phyloP scores from a whole-genome alignment of 92 coral and sea anemone species.

The Heliopora coerulea region DNA sequence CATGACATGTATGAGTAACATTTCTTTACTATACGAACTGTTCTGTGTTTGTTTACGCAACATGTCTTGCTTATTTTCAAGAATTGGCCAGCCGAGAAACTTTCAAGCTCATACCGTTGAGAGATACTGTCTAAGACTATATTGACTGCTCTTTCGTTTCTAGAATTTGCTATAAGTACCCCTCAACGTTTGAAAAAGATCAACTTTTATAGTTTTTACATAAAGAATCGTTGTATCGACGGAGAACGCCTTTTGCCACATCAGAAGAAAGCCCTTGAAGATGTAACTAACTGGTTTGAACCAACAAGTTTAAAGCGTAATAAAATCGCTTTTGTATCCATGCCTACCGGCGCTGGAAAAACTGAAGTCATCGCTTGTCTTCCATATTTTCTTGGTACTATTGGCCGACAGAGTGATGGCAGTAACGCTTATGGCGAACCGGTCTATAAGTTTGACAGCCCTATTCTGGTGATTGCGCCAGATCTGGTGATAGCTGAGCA shows the following conservation, averaged over 20 bases:
- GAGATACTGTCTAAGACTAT: no score
- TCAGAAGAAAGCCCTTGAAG: not conserved
- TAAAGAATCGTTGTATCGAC: no score
- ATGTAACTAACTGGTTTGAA: slow-evolving; percentile 8
- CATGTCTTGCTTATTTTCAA: no score
- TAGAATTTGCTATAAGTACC: no score
- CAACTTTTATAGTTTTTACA: no score
- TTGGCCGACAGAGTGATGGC: not conserved
- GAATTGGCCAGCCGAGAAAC: no score
- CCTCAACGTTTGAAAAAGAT: no score
- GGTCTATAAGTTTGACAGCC: slow-evolving; percentile 14
- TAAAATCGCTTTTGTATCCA: slow-evolving; percentile 34
- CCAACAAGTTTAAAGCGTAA: not conserved
- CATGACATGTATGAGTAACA: no score
- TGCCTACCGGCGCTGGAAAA: slow-evolving; percentile 59
- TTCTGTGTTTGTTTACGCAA: no score
- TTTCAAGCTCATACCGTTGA: no score
- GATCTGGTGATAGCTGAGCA: slow-evolving; percentile 35
- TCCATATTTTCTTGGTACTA: slow-evolving; percentile 47
- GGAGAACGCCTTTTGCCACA: not conserved
- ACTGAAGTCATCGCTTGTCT: slow-evolving; percentile 49
- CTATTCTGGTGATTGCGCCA: slow-evolving; percentile 48
- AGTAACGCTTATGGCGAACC: not conserved
- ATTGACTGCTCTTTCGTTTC: no score
- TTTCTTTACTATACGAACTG: no score